Percentiles rank a stretch among this genome's conserved stretches.
Evolutionary conservation across 2,797 vertebrate species (phyloP).

Genomic region (Apogon hyalosoma): DNA sequence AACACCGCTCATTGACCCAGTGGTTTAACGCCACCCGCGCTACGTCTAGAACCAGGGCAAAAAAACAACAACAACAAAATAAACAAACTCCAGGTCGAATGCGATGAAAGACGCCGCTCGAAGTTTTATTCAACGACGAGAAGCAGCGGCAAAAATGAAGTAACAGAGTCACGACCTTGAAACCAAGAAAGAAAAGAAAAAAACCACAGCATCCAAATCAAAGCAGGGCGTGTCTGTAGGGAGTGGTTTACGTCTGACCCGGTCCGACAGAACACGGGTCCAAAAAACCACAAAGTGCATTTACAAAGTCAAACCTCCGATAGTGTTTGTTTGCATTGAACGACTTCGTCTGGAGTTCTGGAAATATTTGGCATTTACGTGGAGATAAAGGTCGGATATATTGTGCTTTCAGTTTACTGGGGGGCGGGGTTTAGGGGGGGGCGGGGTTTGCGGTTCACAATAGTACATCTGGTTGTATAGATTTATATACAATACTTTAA

Average conservation of each 20-base stretch:
- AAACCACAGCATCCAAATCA: background rate
- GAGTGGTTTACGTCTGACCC: slow-evolving; percentile 79
- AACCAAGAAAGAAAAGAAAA: slow-evolving; percentile 10
- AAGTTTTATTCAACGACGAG: too few relatives aligned
- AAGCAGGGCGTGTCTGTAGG: slow-evolving; percentile 42
- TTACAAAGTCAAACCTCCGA: slow-evolving; percentile 66
- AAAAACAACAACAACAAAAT: slow-evolving; percentile 7
- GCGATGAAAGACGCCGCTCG: slow-evolving; percentile 46
- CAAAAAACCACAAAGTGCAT: slow-evolving; percentile 81
- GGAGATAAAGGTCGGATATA: slow-evolving; percentile 67
- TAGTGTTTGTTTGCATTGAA: slow-evolving; percentile 70
- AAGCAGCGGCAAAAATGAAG: slow-evolving; percentile 51
- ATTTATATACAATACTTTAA: slow-evolving; percentile 73
- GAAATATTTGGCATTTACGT: slow-evolving; percentile 81
- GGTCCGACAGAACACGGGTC: slow-evolving; percentile 62
- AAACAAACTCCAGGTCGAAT: slow-evolving; percentile 54
- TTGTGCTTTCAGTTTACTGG: slow-evolving; percentile 80
- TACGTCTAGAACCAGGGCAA: slow-evolving; percentile 74
- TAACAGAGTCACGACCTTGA: slow-evolving; percentile 25
- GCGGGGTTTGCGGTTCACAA: slow-evolving; percentile 65
- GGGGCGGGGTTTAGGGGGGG: slow-evolving; percentile 12
- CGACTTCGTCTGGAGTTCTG: slow-evolving; percentile 65
- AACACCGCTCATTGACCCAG: slow-evolving; percentile 70
- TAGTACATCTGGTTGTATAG: slow-evolving; percentile 75
- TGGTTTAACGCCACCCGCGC: slow-evolving; percentile 75